phyloP scores from a whole-genome alignment of 2,888 invertebrate genomes.

The Octodonta nipae region DNA sequence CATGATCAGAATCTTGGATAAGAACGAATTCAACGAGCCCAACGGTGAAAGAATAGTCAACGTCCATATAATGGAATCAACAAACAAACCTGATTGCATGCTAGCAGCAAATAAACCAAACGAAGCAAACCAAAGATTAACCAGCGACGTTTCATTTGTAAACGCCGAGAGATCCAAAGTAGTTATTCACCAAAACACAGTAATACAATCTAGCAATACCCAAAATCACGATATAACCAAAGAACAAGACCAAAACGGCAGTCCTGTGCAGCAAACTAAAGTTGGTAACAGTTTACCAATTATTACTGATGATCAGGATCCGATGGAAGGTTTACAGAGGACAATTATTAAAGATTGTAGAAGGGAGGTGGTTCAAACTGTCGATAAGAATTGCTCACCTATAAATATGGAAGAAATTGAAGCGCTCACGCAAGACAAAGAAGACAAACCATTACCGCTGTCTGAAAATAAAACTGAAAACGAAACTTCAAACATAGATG shows the following conservation, averaged over 20 bases:
- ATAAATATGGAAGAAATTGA: slow-evolving; percentile 16
- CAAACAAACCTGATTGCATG: slow-evolving; percentile 23
- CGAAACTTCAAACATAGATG: neutral
- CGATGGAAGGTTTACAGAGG: slow-evolving; percentile 11
- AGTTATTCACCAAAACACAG: slow-evolving; percentile 20
- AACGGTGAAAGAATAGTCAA: slow-evolving; percentile 22
- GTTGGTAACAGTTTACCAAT: slow-evolving; percentile 10
- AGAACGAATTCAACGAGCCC: slow-evolving; percentile 11
- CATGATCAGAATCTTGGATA: slow-evolving; percentile 22
- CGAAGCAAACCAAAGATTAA: slow-evolving; percentile 10
- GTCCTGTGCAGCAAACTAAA: too few relatives aligned
- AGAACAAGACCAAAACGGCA: slow-evolving; percentile 2
- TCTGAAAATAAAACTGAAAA: neutral
- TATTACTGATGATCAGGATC: slow-evolving; percentile 7
- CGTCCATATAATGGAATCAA: slow-evolving; percentile 23
- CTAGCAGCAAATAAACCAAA: slow-evolving; percentile 14
- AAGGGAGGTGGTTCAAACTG: slow-evolving; percentile 19
- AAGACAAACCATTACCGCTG: neutral
- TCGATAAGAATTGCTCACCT: slow-evolving; percentile 23
- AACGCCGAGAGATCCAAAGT: slow-evolving; percentile 12
- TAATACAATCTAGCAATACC: slow-evolving; percentile 10
- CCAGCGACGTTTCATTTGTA: slow-evolving; percentile 3
- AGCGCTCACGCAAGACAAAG: neutral
- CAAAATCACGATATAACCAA: slow-evolving; percentile 4
- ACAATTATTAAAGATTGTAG: slow-evolving; percentile 12